A percentile compares a stretch with the other conserved stretches of the same genome.
Evolutionary conservation across 2,113 vertebrate species (phyloP).

Genomic region (Siniperca chuatsi): DNA sequence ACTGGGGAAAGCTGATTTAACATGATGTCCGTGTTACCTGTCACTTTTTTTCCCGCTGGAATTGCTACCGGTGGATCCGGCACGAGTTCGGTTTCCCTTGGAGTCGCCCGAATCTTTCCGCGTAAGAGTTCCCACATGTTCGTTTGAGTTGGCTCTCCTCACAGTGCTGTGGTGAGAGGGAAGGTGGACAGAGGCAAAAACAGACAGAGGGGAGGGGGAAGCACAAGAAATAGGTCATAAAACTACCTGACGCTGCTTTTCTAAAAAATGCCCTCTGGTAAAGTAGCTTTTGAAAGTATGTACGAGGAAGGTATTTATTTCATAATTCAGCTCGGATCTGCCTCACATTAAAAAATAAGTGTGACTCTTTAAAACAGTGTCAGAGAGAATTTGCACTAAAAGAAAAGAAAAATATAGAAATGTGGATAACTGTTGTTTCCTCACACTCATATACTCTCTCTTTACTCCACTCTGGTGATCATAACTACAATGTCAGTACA

Average conservation of each 20-base stretch:
- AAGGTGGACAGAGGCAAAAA: constrained; percentile 12
- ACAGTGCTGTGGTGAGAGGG: constrained; percentile 84
- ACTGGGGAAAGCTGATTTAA: not conserved
- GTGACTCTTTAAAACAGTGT: not conserved
- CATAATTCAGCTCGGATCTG: constrained; percentile 11
- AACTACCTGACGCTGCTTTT: constrained; percentile 40
- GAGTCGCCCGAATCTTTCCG: constrained; percentile 92
- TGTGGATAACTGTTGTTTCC: not conserved
- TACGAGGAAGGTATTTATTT: not conserved
- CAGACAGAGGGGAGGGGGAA: not conserved
- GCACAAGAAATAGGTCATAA: constrained; percentile 31
- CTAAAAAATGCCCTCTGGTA: constrained; percentile 31
- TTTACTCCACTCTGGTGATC: constrained; percentile 14
- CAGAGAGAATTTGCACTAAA: not conserved
- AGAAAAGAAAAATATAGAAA: constrained; percentile 1
- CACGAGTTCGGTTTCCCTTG: constrained; percentile 91
- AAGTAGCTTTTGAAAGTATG: not conserved
- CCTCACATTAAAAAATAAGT: not conserved
- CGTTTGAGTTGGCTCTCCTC: constrained; percentile 95
- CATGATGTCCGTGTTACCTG: constrained; percentile 81
- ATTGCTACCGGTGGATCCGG: constrained; percentile 95
- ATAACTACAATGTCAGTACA: constrained; percentile 18
- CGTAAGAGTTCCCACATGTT: constrained; percentile 90
- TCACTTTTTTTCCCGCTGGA: constrained; percentile 96
- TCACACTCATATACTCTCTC: not conserved